Percentiles rank a stretch among this genome's conserved stretches.
phyloP scores from a whole-genome alignment of 2,888 invertebrate species.

The Craniophora ligustri region DNA sequence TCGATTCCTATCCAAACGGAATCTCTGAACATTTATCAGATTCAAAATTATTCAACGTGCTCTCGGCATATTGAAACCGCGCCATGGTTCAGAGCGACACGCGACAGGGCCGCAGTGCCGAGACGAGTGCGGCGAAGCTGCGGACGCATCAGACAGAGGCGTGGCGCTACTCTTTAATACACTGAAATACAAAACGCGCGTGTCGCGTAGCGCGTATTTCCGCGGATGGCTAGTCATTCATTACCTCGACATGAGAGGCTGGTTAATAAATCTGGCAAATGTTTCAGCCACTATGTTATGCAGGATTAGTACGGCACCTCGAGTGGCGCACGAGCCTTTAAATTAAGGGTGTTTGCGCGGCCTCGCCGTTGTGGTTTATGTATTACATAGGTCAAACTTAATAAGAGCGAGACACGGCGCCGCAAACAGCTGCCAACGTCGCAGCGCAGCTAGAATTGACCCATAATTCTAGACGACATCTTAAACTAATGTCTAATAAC shows the following conservation, averaged over 20 bases:
- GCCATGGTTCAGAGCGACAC: constrained; percentile 36
- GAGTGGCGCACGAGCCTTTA: constrained; percentile 59
- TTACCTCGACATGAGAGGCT: constrained; percentile 60
- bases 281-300: constrained; percentile 69
- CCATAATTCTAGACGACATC: constrained; percentile 67
- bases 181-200: constrained; percentile 36
- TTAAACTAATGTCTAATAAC: constrained; percentile 61
- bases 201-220: constrained; percentile 35
- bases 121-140: constrained; percentile 11
- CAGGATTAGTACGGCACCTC: constrained; percentile 65
- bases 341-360: constrained; percentile 67
- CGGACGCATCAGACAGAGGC: neutral
- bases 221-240: constrained; percentile 53
- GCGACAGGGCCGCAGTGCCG: constrained; percentile 38
- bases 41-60: constrained; percentile 54
- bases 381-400: constrained; percentile 70
- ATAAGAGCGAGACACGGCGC: constrained; percentile 58
- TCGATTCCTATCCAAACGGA: constrained; percentile 48
- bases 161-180: constrained; percentile 8
- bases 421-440: constrained; percentile 59
- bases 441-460: constrained; percentile 59
- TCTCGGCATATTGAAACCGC: constrained; percentile 49
- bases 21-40: constrained; percentile 59
- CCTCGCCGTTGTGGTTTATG: constrained; percentile 63
- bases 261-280: constrained; percentile 68